A percentile compares a stretch with the other conserved stretches of the same genome.
Conservation (phyloP, 2,797 vertebrate species). For the Columba guinea region DNA sequence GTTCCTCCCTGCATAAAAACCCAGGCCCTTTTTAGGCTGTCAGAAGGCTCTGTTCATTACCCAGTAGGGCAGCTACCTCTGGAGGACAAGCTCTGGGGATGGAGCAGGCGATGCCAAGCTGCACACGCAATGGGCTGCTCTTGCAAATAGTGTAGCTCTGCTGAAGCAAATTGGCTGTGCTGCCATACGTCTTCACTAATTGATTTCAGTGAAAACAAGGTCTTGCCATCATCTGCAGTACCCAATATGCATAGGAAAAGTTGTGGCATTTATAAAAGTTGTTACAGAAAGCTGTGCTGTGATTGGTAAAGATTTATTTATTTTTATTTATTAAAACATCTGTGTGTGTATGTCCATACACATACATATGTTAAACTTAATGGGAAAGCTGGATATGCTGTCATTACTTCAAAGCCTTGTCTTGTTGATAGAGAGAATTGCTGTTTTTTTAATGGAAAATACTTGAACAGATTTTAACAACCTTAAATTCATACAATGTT, state of each 20-base stretch:
- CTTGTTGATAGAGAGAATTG: background rate
- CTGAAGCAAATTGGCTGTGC: background rate
- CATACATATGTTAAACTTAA: background rate
- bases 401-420: background rate
- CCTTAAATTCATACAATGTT: background rate
- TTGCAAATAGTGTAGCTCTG: background rate
- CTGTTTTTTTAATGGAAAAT: constrained; percentile 17
- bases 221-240: background rate
- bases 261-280: background rate
- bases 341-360: background rate
- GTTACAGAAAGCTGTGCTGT: background rate
- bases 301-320: background rate
- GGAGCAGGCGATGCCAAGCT: background rate
- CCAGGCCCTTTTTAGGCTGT: background rate
- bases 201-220: background rate
- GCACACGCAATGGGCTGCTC: fast-evolving
- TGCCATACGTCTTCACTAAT: fast-evolving
- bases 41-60: background rate
- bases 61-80: background rate
- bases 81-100: background rate
- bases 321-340: background rate
- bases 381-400: background rate
- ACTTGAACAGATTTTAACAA: constrained; percentile 43
- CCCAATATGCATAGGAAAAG: background rate
- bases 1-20: background rate